phyloP scores from a whole-genome alignment of 2,113 vertebrate species.

The Felis catus region DNA sequence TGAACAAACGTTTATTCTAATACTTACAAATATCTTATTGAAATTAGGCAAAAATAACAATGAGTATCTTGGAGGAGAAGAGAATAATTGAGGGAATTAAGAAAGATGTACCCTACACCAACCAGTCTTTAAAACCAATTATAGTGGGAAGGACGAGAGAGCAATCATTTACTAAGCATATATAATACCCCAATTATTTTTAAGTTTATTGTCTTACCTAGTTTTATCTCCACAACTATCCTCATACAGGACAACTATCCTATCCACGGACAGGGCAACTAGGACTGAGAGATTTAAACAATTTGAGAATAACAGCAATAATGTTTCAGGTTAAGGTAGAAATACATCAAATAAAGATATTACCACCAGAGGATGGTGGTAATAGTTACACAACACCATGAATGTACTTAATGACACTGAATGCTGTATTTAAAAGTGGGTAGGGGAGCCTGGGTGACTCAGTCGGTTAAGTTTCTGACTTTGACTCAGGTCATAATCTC shows the following conservation, averaged over 20 bases:
- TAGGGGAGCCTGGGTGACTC: too few species aligned
- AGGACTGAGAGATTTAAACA: conserved; percentile 36
- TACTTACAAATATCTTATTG: neutral
- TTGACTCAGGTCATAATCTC: too few species aligned
- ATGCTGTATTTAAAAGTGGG: neutral
- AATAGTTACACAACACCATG: neutral
- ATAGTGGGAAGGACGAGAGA: neutral
- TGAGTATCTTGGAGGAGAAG: neutral
- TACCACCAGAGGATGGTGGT: neutral
- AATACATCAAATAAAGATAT: neutral
- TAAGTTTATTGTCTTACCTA: neutral
- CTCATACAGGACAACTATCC: too few species aligned
- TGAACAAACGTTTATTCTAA: conserved; percentile 6
- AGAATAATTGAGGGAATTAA: neutral
- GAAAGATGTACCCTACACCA: neutral
- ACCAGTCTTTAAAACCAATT: neutral
- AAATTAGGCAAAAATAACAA: conserved; percentile 50
- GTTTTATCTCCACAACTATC: neutral
- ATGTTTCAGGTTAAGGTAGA: neutral
- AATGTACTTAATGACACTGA: neutral
- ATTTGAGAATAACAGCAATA: neutral
- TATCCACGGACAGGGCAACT: neutral
- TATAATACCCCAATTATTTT: neutral
- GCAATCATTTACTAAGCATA: neutral
- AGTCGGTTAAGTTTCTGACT: too few species aligned